Base-by-base conservation (phyloP, 2,797 vertebrate species). In the Cynodonichthys magdalenae region DNA sequence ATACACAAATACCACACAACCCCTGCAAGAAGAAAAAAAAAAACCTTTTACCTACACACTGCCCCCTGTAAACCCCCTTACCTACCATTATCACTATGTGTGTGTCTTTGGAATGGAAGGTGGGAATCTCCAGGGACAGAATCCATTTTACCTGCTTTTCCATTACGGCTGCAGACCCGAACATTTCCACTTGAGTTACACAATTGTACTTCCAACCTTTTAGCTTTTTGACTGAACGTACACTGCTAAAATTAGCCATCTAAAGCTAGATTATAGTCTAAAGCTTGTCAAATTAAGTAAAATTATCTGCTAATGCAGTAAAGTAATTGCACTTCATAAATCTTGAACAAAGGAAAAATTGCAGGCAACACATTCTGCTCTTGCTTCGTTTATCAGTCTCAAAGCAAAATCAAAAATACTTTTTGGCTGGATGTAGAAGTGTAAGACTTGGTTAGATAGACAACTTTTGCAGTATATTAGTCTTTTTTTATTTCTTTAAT, bases 1-100 rank as follows among this genome's bases (percentile, higher is more conserved):
- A 89, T 75, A 67, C 57, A 24, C 46, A 81, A 80, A 84, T 78
- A 84, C 80, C 79, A 77, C 59, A 53, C 20, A 27, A 49, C 41
- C 39, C 63, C 49, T 17, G 19, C 15, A 36, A 58, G 46, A 24
- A 24, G 3, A 24, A 24, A 24, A 46, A 47, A 59, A 57, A 48
- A 47, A 45, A 15, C 5, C 51, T 24, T 45, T 53, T 59, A 59
- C 65, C 31, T 50, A 51, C 34, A 42, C 20, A 53, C 36, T 44
- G 15, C 36, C 53, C 55, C 48, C 27, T 49, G 51, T 42, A 52
- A 57, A 53, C 45, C 63, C 49, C 46, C 53, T 62, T 59, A 14
- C 5, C 58, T 59, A 17, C 71, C 63, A 74, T 68, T 71, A 75
- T 72, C 55, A 53, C 29, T 45, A 28, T 56, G 52, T 61, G 54